A percentile compares a stretch with the other conserved stretches of the same genome.
phyloP scores from a whole-genome alignment of 2,888 invertebrate species.

The Hyppa rectilinea region DNA sequence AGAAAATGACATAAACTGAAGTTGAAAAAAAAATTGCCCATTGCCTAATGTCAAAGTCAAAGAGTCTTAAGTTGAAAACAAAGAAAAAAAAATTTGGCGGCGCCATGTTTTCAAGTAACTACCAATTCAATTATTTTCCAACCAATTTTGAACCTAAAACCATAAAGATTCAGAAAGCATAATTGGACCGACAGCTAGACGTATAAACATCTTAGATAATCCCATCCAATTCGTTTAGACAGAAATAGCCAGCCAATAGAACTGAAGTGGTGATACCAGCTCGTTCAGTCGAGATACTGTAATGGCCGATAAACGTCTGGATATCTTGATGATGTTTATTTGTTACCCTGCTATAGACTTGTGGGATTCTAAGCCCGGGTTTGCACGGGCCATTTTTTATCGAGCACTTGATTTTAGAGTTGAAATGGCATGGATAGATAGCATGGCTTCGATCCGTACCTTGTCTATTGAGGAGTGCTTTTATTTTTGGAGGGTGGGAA shows the following conservation, averaged over 20 bases:
- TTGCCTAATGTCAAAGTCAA: too few species aligned
- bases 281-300: constrained; percentile 47
- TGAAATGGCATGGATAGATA: too few species aligned
- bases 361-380: neutral
- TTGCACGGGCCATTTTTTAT: neutral
- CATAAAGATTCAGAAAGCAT: constrained; percentile 17
- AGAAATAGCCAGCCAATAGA: constrained; percentile 55
- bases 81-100: neutral
- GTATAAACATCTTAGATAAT: constrained; percentile 41
- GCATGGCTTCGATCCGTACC: too few species aligned
- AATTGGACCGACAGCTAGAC: constrained; percentile 13
- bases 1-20: too few species aligned
- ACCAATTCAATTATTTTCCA: too few species aligned
- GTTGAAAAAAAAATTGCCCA: too few species aligned
- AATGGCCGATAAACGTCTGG: constrained; percentile 51
- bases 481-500: too few species aligned
- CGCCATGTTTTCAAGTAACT: neutral
- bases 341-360: constrained; percentile 15
- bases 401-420: neutral
- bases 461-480: too few species aligned
- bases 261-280: constrained; percentile 47
- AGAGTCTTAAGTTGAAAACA: too few species aligned
- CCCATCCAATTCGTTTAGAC: constrained; percentile 45
- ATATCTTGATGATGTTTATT: constrained; percentile 51
- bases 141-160: neutral